phyloP scores from a whole-genome alignment of 35 echinoderm and acorn worm genomes.

The Anneissia japonica region DNA sequence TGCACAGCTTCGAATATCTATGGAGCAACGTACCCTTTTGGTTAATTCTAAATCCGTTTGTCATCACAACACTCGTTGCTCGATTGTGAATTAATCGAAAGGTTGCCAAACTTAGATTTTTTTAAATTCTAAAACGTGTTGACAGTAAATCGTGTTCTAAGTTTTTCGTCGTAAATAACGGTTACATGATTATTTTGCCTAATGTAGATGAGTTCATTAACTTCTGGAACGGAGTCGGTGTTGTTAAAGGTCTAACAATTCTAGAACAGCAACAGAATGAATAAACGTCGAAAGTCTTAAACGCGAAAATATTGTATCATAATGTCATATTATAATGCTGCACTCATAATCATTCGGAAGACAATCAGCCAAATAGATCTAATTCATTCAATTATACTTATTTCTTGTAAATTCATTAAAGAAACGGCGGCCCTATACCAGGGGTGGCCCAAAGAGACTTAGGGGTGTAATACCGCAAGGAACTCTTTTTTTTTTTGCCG shows the following conservation, averaged over 20 bases:
- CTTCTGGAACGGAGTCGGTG: not conserved
- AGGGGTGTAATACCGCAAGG: no score
- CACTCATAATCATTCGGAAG: no score
- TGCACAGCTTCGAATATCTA: not conserved
- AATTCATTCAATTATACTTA: no score
- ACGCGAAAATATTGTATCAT: no score
- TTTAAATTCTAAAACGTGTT: not conserved
- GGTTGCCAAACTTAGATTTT: not conserved
- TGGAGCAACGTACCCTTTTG: not conserved
- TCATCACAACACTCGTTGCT: not conserved
- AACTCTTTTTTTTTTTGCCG: no score
- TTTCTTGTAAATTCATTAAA: no score
- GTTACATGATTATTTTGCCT: not conserved
- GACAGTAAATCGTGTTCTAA: not conserved
- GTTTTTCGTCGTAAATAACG: not conserved
- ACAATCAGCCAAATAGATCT: no score
- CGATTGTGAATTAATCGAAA: not conserved
- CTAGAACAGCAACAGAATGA: not conserved
- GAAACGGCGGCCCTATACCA: no score
- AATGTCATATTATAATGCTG: no score
- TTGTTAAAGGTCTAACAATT: not conserved
- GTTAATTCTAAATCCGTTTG: not conserved
- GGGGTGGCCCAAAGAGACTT: no score
- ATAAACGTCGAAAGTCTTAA: not conserved
- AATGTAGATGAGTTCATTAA: not conserved